These are phyloP conservation scores for Uromys caudimaculatus DNA, from an alignment of 2,797 vertebrate genomes.

Conservation along the genomic window DNA sequence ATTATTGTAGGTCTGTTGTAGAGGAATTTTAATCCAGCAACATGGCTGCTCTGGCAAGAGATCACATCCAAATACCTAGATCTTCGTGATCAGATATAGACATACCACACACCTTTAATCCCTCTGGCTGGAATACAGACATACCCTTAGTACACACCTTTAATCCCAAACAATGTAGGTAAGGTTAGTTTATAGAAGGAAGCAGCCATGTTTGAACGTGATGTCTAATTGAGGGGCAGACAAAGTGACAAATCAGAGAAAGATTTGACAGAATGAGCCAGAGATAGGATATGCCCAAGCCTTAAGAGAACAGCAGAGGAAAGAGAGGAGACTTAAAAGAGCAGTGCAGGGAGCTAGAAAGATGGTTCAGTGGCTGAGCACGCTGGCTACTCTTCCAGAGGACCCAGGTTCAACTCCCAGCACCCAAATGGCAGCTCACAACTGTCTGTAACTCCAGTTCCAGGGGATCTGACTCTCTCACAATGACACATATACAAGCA, in stretches of 20 bases:
- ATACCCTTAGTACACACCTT: background rate
- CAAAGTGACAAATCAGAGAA: background rate
- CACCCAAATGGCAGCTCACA: background rate
- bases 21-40: background rate
- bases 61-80: background rate
- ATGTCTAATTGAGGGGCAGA: background rate
- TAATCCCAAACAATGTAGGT: background rate
- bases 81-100: background rate
- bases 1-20: conserved; percentile 17
- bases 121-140: background rate
- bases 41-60: background rate
- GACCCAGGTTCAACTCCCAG: background rate
- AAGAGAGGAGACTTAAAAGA: background rate
- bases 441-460: background rate
- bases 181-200: background rate
- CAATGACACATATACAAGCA: background rate
- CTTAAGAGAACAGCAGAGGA: background rate
- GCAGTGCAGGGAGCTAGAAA: background rate
- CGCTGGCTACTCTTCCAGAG: background rate
- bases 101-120: background rate
- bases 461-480: background rate
- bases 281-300: background rate
- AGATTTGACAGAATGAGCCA: background rate
- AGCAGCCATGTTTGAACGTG: background rate
- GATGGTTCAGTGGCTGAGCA: background rate